Base-by-base conservation (phyloP, 2,113 vertebrate species). In the Mesembrinibis cayennensis region DNA sequence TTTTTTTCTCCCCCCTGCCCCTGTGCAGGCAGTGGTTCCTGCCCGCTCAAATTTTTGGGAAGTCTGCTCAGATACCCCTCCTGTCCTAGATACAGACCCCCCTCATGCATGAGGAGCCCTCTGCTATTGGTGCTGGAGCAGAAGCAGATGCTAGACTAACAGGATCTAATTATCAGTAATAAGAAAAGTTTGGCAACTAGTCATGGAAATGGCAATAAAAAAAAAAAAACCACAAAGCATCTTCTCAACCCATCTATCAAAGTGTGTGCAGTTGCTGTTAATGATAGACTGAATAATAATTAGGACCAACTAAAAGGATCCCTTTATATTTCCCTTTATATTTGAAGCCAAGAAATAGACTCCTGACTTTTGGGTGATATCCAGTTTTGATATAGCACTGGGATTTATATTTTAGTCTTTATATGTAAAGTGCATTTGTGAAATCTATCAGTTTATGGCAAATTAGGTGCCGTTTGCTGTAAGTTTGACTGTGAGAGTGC, bases 101-200 rank as follows among this genome's bases (percentile, higher is more conserved):
- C 30, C 6, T 14, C 6, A 0, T 10, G 30, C 19, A 4, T 0
- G 47, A 55, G 66, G 40, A 76, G 47, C 44, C 27, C 71, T 15
- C 84, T 10, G 76, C n/a, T 0, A 45, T 74, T 1, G 65, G 63
- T 82, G 77, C 80, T 76, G 87, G 36, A 45, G 81, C 78, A 50
- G 80, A 11, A 82, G 83, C 95, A 90, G 92, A 56, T 95, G 93
- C 69, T 52, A 18, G 50, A 23, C 25, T 40, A 92, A 52, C 89
- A 76, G 65, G 44, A 84, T 85, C 69, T 92, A 89, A 96, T 97
- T 91, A 96, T 52, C 83, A 65, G 30, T 7, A 58, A 42, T 55
- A 85, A 63, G 70, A 36, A 82, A 96, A 94, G 92, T 97, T 97
- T 95, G 95, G 92, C 92, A 96, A 93, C 91, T 94, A 72, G 63